Base-by-base conservation (phyloP, 2,888 invertebrate species). In the Mythimna vitellina region DNA sequence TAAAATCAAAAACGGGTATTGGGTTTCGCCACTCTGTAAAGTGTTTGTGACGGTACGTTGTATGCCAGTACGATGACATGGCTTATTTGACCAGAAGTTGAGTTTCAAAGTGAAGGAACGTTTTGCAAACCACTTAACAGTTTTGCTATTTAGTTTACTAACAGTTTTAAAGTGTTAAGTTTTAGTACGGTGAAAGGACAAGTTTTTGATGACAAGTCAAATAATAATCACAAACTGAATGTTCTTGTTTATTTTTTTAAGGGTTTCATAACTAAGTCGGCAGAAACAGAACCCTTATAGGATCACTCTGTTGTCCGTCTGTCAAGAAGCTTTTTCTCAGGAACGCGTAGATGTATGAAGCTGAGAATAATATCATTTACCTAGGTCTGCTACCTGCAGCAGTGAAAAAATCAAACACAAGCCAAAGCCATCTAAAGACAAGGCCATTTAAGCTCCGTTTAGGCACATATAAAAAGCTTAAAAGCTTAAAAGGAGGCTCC, bases 1-100 rank as follows among this genome's bases (percentile, higher is more conserved):
- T 81, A 46, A 78, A 76, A 79, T 77, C 63, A 72, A 65, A 78
- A 70, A 66, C 42, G 58, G 66, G 61, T 68, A 56, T 63, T 66
- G 67, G 49, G 61, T 80, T 58, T 63, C 54, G 1, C 22, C 20
- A 42, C 12, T 65, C 46, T 20, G 22, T 53, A 54, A 32, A 57
- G 64, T 57, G 61, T 80, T 75, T 66, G 58, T 12, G 35, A 46
- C 29, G 49, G 42, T 65, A 73, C 35, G 22, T 42, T 65, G 57
- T 68, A 54, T 38, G 42, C 53, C 20, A 22, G 51, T 20, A 20
- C 32, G 75, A 75, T 70, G 57, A 67, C 65, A 66, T 17, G 32
- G 66, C 54, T 71, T 35, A 54, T 76, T 72, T 72, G 58, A 68
- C 67, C 22, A 63, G 35, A 62, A 66, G 32, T 80, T 66, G 35